phyloP scores from a whole-genome alignment of 2,797 vertebrate species.

The Cossypha heuglini region DNA sequence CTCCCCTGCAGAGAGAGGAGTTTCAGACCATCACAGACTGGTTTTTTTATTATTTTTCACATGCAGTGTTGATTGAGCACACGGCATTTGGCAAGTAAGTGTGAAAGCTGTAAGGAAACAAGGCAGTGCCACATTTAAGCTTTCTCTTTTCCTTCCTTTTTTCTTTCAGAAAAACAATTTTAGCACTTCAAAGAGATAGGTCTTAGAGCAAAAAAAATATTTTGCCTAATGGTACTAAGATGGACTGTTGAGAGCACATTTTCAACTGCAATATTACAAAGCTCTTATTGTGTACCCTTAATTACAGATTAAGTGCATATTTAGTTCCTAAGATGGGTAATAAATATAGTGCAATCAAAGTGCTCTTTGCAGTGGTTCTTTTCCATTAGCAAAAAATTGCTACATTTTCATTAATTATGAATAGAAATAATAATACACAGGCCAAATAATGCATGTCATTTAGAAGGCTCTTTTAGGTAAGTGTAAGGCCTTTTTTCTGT shows the following conservation, averaged over 20 bases:
- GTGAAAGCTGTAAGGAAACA: neutral
- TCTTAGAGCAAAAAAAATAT: neutral
- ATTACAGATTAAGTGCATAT: conserved; percentile 22
- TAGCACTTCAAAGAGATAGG: neutral
- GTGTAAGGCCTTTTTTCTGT: neutral
- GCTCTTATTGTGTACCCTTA: neutral
- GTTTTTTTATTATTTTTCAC: neutral
- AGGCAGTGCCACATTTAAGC: neutral
- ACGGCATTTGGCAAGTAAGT: neutral
- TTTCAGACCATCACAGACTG: neutral
- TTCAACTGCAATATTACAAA: neutral
- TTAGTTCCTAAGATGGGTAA: neutral
- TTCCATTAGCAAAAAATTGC: conserved; percentile 13
- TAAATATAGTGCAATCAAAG: conserved; percentile 12
- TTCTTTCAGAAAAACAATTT: neutral
- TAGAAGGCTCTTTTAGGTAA: neutral
- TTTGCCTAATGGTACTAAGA: neutral
- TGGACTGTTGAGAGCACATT: neutral
- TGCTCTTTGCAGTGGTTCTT: neutral
- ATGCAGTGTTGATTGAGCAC: neutral
- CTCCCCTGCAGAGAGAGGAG: neutral
- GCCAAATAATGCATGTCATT: neutral
- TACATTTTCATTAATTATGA: conserved; percentile 32
- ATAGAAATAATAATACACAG: neutral
- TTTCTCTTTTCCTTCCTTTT: neutral